Evolutionary conservation across 2,888 invertebrate genomes (phyloP).

Genomic region (Oligia latruncula): DNA sequence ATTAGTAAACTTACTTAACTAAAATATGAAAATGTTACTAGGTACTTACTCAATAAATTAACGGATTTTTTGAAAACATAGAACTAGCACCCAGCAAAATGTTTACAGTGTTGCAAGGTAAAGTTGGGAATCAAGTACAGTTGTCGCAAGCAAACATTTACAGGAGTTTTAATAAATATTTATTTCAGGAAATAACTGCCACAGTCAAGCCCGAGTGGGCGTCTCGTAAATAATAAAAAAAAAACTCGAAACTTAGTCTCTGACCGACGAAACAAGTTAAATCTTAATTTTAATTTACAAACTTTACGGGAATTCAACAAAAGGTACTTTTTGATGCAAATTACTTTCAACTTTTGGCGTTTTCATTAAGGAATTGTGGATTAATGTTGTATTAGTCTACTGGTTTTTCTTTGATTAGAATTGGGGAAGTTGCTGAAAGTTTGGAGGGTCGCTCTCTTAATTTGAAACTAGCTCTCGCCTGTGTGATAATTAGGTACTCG

Average conservation of each 20-base stretch:
- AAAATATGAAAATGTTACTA: neutral
- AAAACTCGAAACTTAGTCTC: slow-evolving; percentile 70
- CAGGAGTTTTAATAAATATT: slow-evolving; percentile 55
- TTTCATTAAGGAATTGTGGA: slow-evolving; percentile 80
- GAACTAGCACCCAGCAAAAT: neutral
- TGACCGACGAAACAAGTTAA: slow-evolving; percentile 77
- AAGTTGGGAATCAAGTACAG: slow-evolving; percentile 9
- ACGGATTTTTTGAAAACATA: neutral
- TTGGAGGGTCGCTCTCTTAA: slow-evolving; percentile 39
- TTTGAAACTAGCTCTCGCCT: slow-evolving; percentile 47
- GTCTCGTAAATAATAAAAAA: slow-evolving; percentile 70
- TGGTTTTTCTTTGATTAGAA: slow-evolving; percentile 73
- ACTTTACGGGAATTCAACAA: slow-evolving; percentile 74
- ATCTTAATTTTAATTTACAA: slow-evolving; percentile 84
- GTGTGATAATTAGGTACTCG: slow-evolving; percentile 43
- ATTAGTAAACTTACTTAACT: neutral
- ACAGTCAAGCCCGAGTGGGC: slow-evolving; percentile 46
- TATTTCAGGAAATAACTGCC: slow-evolving; percentile 53
- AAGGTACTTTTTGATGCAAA: slow-evolving; percentile 82
- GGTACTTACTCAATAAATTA: neutral
- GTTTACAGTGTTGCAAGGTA: neutral
- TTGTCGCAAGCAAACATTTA: slow-evolving; percentile 18
- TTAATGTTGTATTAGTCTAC: slow-evolving; percentile 72
- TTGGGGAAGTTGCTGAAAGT: slow-evolving; percentile 51
- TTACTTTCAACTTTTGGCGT: slow-evolving; percentile 79